Evolutionary conservation across 2,888 invertebrate species (phyloP), one percentile per base, ranked within the genome.

Genomic region (Brachyopa scutellaris): DNA sequence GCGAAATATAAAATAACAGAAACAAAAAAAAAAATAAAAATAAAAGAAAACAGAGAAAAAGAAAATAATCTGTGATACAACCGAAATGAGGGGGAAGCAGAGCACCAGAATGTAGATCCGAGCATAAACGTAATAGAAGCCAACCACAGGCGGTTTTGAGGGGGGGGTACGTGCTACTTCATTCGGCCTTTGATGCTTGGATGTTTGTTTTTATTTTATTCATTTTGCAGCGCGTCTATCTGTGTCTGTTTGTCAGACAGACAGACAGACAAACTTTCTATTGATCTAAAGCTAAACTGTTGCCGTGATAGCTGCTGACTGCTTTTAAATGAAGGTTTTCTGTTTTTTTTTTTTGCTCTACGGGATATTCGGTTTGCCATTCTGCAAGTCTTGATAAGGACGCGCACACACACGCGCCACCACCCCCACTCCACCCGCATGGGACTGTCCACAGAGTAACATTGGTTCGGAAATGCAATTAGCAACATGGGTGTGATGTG

Each of bases 381-480:
- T 38, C 47, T 19, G 38, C 13, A 21, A 49, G 29, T n/a, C n/a
- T n/a, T n/a, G n/a, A n/a, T n/a, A n/a, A n/a, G n/a, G n/a, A n/a
- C n/a, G n/a, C n/a, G n/a, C n/a, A n/a, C n/a, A n/a, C n/a, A n/a
- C n/a, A n/a, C n/a, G n/a, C n/a, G n/a, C n/a, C n/a, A n/a, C n/a
- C n/a, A n/a, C n/a, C n/a, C n/a, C n/a, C n/a, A n/a, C n/a, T n/a
- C n/a, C n/a, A n/a, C n/a, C n/a, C n/a, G n/a, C n/a, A n/a, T n/a
- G n/a, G n/a, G n/a, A n/a, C n/a, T n/a, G n/a, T 72, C 57, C 15
- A 17, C 23, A 40, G 38, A 61, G 19, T 66, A 47, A 62, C 61
- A 74, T 61, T 74, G 61, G 40, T 64, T 70, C 76, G 70, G 70
- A 82, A 82, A 82, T 82, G 80, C 80, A 82, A 82, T 82, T 82